phyloP scores from a whole-genome alignment of 92 coral and sea anemone species.

The Phymanthus crucifer region DNA sequence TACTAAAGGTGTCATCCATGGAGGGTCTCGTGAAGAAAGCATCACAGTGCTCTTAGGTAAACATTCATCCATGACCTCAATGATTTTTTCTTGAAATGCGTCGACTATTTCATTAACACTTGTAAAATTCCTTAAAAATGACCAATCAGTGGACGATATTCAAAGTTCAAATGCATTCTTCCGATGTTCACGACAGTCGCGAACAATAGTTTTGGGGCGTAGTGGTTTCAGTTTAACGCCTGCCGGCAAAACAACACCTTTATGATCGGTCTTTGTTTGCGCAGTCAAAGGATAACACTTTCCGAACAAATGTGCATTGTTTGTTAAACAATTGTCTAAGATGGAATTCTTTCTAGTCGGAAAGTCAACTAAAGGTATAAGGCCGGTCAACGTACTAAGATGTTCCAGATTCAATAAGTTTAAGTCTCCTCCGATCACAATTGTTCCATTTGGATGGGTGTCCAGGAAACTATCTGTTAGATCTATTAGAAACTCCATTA shows the following conservation, averaged over 20 bases:
- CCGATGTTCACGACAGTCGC: neutral
- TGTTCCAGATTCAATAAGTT: neutral
- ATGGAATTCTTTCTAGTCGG: conserved; percentile 41
- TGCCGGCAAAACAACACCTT: neutral
- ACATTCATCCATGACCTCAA: neutral
- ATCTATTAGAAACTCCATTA: neutral
- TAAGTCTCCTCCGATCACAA: neutral
- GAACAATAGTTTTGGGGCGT: neutral
- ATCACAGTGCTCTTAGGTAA: neutral
- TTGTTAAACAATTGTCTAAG: conserved; percentile 45
- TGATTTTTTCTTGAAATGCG: neutral
- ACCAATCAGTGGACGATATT: neutral
- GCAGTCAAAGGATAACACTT: neutral
- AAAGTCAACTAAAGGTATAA: conserved; percentile 36
- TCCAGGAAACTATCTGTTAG: conserved; percentile 3
- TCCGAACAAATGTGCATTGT: neutral
- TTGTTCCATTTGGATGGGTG: neutral
- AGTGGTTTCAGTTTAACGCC: neutral
- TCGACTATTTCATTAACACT: neutral
- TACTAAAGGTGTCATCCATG: neutral
- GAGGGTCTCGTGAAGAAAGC: neutral
- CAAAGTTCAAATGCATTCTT: neutral
- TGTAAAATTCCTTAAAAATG: neutral
- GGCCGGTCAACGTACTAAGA: conserved; percentile 10
- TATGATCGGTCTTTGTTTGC: neutral